Percentiles rank a stretch among this genome's conserved stretches.
Conservation (phyloP, 2,113 vertebrate genomes). For the Vimba vimba region DNA sequence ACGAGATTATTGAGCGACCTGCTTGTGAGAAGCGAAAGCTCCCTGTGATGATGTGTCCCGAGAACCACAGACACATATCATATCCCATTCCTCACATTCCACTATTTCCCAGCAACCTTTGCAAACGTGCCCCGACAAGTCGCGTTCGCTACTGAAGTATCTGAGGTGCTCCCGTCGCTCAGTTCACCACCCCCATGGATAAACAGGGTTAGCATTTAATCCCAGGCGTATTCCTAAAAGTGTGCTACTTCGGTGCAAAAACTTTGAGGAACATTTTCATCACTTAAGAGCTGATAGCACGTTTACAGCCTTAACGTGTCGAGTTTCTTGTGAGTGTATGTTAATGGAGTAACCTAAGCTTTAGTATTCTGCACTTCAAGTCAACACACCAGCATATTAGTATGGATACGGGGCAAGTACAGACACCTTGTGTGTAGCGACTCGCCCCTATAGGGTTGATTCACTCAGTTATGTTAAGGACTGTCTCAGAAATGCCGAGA, state of each 20-base stretch:
- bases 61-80: not conserved
- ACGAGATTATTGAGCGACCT: not conserved
- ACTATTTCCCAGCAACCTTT: slow-evolving; percentile 71
- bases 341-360: not conserved
- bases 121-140: slow-evolving; percentile 78
- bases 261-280: not conserved
- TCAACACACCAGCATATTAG: not conserved
- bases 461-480: slow-evolving; percentile 23
- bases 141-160: slow-evolving; percentile 64
- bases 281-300: not conserved
- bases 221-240: not conserved
- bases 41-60: not conserved
- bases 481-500: slow-evolving; percentile 43
- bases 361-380: not conserved
- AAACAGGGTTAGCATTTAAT: slow-evolving; percentile 51
- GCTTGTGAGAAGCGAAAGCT: not conserved
- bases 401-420: slow-evolving; percentile 38
- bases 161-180: slow-evolving; percentile 25
- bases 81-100: slow-evolving; percentile 78
- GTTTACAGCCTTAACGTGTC: not conserved
- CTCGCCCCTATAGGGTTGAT: slow-evolving; percentile 24
- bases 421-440: slow-evolving; percentile 35
- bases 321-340: not conserved
- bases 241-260: not conserved
- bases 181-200: slow-evolving; percentile 34